Evolutionary conservation across 2,888 invertebrate species (phyloP).

Genomic region (Eristalis intricaria): DNA sequence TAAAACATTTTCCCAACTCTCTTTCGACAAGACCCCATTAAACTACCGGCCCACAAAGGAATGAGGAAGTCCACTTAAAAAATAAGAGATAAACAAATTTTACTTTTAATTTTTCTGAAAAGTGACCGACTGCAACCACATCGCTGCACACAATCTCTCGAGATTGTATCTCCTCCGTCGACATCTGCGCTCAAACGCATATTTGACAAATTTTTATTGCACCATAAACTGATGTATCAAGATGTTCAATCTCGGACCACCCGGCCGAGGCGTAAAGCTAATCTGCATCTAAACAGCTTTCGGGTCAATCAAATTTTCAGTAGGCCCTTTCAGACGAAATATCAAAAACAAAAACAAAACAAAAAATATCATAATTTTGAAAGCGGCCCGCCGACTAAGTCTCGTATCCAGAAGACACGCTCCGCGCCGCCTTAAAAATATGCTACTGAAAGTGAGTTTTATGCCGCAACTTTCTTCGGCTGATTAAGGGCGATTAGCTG

Average conservation of each 20-base stretch:
- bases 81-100: neutral
- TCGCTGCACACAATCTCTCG: neutral
- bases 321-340: neutral
- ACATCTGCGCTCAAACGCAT: neutral
- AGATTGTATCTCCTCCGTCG: neutral
- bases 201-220: neutral
- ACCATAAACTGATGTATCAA: neutral
- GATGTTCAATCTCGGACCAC: neutral
- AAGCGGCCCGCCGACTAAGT: neutral
- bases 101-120: neutral
- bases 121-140: neutral
- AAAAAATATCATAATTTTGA: neutral
- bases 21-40: neutral
- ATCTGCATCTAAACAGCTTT: neutral
- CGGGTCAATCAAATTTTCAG: neutral
- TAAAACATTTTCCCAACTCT: neutral
- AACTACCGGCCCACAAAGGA: neutral
- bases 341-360: neutral
- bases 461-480: slow-evolving; percentile 41
- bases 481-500: slow-evolving; percentile 36
- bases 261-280: neutral
- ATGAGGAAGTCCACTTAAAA: neutral
- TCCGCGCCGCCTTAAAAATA: no score
- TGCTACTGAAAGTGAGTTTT: slow-evolving; percentile 34
- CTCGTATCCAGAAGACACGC: neutral